Base-by-base conservation (phyloP, 2,113 vertebrate genomes). In the Blennius ocellaris region DNA sequence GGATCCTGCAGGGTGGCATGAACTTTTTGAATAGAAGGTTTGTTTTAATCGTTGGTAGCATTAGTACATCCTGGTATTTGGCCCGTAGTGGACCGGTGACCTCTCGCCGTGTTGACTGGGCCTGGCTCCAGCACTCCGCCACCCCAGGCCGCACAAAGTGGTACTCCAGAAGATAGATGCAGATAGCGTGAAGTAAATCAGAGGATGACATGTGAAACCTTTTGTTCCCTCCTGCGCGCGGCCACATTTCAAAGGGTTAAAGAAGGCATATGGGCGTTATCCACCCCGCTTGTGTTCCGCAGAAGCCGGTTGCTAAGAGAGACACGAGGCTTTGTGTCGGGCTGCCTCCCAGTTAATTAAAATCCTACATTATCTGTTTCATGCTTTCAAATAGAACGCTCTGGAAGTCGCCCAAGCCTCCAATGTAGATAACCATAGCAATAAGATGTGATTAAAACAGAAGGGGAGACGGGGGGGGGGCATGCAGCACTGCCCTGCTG, bases 311-410 rank as follows among this genome's bases (percentile, higher is more conserved):
- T 92, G 89, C 91, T 88, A 85, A 84, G 92, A 84, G 83, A 86
- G 76, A 86, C 69, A 73, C 56, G 4, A 69, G 14, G 83, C 87
- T 92, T 91, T 89, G 85, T 87, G 69, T 54, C 8, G 54, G 55
- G 78, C 79, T 79, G 76, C 78, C 78, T 89, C 85, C 88, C 76
- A 89, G 85, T 90, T 92, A 88, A 92, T 93, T 91, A 92, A 92
- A 92, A 90, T 64, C 81, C 76, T 85, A 78, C 86, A 84, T 92
- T 90, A 93, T 90, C 83, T 76, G 71, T 86, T 89, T 89, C 87
- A 91, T 87, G 88, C 89, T 92, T 92, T 93, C 89, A 92, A 90
- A 90, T 89, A 92, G 78, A 87, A 79, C 75, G 71, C 56, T 77
- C 64, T 91, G 91, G 90, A 87, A 85, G 72, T 41, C 54, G 50